A percentile compares a stretch with the other conserved stretches of the same genome.
Evolutionary conservation across 2,888 invertebrate genomes (phyloP).

Genomic region (Eupithecia tripunctaria): DNA sequence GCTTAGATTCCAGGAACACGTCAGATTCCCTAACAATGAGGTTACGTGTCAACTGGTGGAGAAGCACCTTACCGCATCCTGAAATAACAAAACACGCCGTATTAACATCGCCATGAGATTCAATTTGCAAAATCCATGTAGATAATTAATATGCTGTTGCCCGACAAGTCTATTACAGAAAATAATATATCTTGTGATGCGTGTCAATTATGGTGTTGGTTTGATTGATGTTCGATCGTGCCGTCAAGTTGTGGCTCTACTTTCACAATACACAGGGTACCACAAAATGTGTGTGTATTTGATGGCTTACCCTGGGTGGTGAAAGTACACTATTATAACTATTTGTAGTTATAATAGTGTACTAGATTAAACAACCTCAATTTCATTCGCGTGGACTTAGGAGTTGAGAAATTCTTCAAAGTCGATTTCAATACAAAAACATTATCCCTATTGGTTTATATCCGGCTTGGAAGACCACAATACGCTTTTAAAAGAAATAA

Average conservation of each 20-base stretch:
- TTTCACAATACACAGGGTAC: not conserved
- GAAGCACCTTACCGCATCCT: slow-evolving; percentile 36
- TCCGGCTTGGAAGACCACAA: too few species aligned
- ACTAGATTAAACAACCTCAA: too few species aligned
- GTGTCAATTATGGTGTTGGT: slow-evolving; percentile 66
- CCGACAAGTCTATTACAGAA: slow-evolving; percentile 69
- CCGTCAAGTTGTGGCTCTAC: slow-evolving; percentile 30
- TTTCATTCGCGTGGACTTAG: too few species aligned
- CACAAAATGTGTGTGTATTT: not conserved
- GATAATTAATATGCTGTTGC: slow-evolving; percentile 64
- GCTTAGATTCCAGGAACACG: slow-evolving; percentile 50
- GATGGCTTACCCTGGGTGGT: not conserved
- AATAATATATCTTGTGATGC: slow-evolving; percentile 62
- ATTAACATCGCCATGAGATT: slow-evolving; percentile 27
- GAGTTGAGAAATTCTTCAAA: too few species aligned
- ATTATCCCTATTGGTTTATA: too few species aligned
- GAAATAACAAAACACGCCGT: slow-evolving; percentile 32
- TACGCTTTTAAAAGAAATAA: too few species aligned
- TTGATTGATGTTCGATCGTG: slow-evolving; percentile 64
- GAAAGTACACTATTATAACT: too few species aligned
- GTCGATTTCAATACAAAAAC: too few species aligned
- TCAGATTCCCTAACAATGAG: slow-evolving; percentile 70
- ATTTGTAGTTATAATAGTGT: not conserved
- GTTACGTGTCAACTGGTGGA: slow-evolving; percentile 56
- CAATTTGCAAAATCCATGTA: slow-evolving; percentile 39